Evolutionary conservation across 2,797 vertebrate genomes (phyloP).

Genomic region (Ambastaia sidthimunki): DNA sequence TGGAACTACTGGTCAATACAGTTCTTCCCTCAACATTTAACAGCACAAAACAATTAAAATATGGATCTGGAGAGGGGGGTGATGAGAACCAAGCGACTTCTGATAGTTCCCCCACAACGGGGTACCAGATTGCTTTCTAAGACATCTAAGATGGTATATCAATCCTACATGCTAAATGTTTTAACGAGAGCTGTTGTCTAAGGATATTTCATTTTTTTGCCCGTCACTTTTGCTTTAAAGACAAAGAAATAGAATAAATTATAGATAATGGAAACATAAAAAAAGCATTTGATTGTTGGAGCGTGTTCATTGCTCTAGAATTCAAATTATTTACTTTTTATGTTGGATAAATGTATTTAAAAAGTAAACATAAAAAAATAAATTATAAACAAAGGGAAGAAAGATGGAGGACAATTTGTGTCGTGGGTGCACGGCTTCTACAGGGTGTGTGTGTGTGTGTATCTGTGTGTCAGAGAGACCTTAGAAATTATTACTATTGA

Average conservation of each 20-base stretch:
- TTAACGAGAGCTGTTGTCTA: not conserved
- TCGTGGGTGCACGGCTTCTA: not conserved
- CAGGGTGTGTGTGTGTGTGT: slow-evolving; percentile 48
- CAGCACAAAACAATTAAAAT: slow-evolving; percentile 66
- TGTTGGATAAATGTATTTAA: not conserved
- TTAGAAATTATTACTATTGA: slow-evolving; percentile 98
- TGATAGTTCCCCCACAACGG: no score
- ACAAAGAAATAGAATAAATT: not conserved
- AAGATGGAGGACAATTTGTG: slow-evolving; percentile 43
- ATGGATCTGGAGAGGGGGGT: slow-evolving; percentile 18
- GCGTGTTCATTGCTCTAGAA: not conserved
- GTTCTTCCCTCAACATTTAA: slow-evolving; percentile 59
- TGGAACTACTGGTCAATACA: slow-evolving; percentile 71
- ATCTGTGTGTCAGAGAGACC: slow-evolving; percentile 80
- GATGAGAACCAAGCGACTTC: no score
- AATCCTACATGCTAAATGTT: not conserved
- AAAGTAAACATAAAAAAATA: not conserved
- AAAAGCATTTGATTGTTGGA: no score
- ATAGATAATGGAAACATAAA: not conserved
- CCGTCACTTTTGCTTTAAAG: not conserved
- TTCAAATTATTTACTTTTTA: slow-evolving; percentile 22
- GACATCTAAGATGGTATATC: no score
- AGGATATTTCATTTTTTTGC: no score
- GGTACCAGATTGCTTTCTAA: no score
- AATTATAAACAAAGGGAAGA: slow-evolving; percentile 41